Percentiles rank a stretch among this genome's conserved stretches.
phyloP scores from a whole-genome alignment of 2,797 vertebrate species.

The Oryzias dopingdopingensis region DNA sequence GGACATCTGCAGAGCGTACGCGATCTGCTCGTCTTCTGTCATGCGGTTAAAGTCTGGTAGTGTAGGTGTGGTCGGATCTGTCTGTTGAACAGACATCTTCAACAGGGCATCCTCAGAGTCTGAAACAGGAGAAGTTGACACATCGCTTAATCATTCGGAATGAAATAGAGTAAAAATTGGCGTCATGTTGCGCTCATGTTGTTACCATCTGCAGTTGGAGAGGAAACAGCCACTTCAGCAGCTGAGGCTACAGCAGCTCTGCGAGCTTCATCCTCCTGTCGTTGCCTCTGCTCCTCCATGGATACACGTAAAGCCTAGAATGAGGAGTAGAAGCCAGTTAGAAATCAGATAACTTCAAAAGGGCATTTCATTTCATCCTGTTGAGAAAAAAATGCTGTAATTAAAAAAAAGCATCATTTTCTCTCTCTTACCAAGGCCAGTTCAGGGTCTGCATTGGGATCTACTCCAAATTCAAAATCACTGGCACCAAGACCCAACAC shows the following conservation, averaged over 20 bases:
- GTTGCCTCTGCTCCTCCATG: constrained; percentile 94
- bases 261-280: constrained; percentile 93
- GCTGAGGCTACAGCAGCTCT: constrained; percentile 85
- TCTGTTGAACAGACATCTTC: constrained; percentile 91
- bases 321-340: not conserved
- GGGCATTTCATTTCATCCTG: not conserved
- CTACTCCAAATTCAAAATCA: constrained; percentile 94
- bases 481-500: constrained; percentile 89
- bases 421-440: constrained; percentile 84
- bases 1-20: constrained; percentile 98
- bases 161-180: constrained; percentile 1
- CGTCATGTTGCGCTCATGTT: not conserved
- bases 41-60: constrained; percentile 95
- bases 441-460: constrained; percentile 92
- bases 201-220: constrained; percentile 82
- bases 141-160: not conserved
- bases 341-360: not conserved
- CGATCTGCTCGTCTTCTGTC: constrained; percentile 97
- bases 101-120: constrained; percentile 91
- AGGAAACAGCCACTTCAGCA: constrained; percentile 82
- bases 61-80: constrained; percentile 78
- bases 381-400: not conserved
- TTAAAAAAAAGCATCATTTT: not conserved
- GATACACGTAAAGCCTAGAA: constrained; percentile 90
- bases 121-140: constrained; percentile 49